Evolutionary conservation across 2,797 vertebrate species (phyloP).

Genomic region (Clarias fuscus): DNA sequence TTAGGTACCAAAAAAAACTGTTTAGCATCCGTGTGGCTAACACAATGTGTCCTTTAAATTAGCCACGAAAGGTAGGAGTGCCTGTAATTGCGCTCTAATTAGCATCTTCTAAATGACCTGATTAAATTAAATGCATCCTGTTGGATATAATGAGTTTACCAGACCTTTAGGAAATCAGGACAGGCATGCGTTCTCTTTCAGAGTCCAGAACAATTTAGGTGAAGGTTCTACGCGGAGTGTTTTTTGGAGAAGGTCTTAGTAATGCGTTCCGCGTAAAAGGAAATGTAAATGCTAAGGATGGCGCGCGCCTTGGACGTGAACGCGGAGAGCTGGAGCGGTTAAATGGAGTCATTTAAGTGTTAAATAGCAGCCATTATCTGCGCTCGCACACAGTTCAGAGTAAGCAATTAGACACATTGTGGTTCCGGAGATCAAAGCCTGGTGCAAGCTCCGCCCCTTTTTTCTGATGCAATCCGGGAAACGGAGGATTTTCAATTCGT

Average conservation of each 20-base stretch:
- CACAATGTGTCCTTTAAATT: neutral
- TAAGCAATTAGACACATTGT: neutral
- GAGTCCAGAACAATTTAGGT: neutral
- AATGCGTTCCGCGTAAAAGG: neutral
- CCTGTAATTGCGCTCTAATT: neutral
- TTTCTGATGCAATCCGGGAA: neutral
- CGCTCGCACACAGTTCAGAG: neutral
- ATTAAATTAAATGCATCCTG: neutral
- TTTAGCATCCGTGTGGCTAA: too few relatives aligned
- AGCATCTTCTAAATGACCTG: neutral
- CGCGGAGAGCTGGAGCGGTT: neutral
- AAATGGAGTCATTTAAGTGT: conserved; percentile 19
- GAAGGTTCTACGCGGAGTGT: neutral
- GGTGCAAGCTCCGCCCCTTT: too few relatives aligned
- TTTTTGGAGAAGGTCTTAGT: neutral
- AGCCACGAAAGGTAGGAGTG: neutral
- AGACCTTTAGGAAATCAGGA: neutral
- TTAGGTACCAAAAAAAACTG: too few relatives aligned
- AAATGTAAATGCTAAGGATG: neutral
- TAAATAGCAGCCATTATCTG: conserved; percentile 10
- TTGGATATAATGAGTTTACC: neutral
- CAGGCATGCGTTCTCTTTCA: neutral
- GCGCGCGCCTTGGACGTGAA: neutral
- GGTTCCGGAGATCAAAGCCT: neutral
- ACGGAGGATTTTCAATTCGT: too few relatives aligned